These are phyloP conservation scores for Kryptopterus vitreolus DNA, from an alignment of 2,797 vertebrate species.

Conservation along the genomic window DNA sequence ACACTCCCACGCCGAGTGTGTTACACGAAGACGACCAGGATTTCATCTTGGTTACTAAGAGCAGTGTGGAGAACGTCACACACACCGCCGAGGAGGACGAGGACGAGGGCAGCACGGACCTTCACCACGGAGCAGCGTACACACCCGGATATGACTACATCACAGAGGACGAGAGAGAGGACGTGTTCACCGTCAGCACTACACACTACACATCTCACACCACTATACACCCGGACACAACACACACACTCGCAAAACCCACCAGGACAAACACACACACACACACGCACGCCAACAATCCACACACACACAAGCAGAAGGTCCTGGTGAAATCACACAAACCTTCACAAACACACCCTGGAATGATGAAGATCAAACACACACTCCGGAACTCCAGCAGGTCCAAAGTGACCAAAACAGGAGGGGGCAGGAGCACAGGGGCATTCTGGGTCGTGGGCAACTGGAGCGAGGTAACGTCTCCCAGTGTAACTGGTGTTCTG, in stretches of 20 bases:
- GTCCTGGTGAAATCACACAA: background rate
- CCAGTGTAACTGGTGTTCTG: background rate
- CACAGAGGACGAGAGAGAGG: slow-evolving; percentile 64
- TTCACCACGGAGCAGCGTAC: slow-evolving; percentile 55
- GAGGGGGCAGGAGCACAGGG: slow-evolving; percentile 49
- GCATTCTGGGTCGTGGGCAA: slow-evolving; percentile 85
- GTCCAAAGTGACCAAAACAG: background rate
- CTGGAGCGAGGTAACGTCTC: slow-evolving; percentile 84
- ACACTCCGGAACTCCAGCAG: slow-evolving; percentile 13
- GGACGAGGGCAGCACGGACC: slow-evolving; percentile 65
- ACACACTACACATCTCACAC: slow-evolving; percentile 40
- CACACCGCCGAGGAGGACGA: slow-evolving; percentile 55
- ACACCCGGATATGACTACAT: slow-evolving; percentile 77
- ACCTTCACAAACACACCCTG: background rate
- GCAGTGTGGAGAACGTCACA: slow-evolving; percentile 1
- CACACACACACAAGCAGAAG: slow-evolving; percentile 27
- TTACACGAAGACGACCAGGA: slow-evolving; percentile 58
- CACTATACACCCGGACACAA: background rate
- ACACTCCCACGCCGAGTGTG: slow-evolving; percentile 53
- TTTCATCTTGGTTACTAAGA: slow-evolving; percentile 59
- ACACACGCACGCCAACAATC: slow-evolving; percentile 51
- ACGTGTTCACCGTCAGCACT: slow-evolving; percentile 52
- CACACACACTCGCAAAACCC: background rate
- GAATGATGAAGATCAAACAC: background rate
- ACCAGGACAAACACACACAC: background rate